Base-by-base conservation (phyloP, 2,888 invertebrate species). In the Nineta flava region DNA sequence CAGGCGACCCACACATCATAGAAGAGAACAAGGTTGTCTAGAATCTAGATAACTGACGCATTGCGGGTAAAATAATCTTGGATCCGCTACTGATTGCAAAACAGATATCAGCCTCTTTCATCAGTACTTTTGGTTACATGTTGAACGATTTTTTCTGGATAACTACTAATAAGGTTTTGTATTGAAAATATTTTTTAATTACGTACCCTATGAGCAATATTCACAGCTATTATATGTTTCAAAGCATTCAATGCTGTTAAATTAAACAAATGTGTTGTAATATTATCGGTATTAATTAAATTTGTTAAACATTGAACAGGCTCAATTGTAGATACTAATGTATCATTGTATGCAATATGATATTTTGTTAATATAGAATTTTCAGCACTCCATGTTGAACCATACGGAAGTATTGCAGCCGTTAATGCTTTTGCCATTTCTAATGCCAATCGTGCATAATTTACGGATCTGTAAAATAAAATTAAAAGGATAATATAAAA, bases 401-500 rank as follows among this genome's bases (percentile, higher is more conserved):
- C 60, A 50, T 58, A 65, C 0, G 70, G 68, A 19, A 69, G 62
- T 50, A 74, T 61, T 26, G 69, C 64, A 9, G 66, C 64, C 2
- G 71, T 58, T 16, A 74, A 59, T 2, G 71, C 71, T 49, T 65
- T 58, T 2, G 69, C 67, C 34, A 75, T 62, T 57, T 70, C 67
- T 35, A 68, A 62, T 10, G 72, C 73, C 17, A 74, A 52, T 46
- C 68, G 59, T 19, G 73, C 74, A 59, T 70, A 74, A 43, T 72
- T 58, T 7, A 74, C 59, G 4, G 72, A 62, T 50, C 71, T 73
- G 56, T 26, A 7, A 26, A 26, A 26, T 7, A n/a, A 60, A 60
- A 54, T 54, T 51, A 52, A 42, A 51, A 19, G 49, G 15, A 19
- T 15, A n/a, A 5, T 19, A 19, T 7, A 17, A 15, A 16, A 9